A percentile compares a stretch with the other conserved stretches of the same genome.
Evolutionary conservation across 1,140 invertebrate species (phyloP).

Genomic region (Conopomorpha cramerella): DNA sequence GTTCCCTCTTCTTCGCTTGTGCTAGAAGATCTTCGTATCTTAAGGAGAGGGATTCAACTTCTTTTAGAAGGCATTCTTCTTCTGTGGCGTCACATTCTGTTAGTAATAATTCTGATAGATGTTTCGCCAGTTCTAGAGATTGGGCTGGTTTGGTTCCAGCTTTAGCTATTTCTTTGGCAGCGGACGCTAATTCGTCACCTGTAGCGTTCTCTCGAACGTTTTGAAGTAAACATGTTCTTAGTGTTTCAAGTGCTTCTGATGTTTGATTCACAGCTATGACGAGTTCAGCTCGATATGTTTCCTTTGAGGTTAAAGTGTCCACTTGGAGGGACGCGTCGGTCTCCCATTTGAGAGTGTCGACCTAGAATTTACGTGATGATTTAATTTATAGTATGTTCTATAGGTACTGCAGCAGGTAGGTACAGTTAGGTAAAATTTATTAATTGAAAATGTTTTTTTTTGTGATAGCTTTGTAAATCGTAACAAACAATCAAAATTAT

Average conservation of each 20-base stretch:
- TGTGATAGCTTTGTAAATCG: too few species aligned
- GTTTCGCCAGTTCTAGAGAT: slow-evolving; percentile 71
- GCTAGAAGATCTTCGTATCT: slow-evolving; percentile 72
- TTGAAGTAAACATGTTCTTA: slow-evolving; percentile 22
- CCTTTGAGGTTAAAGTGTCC: slow-evolving; percentile 79
- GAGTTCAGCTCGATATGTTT: slow-evolving; percentile 77
- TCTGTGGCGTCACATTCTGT: slow-evolving; percentile 72
- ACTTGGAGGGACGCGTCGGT: slow-evolving; percentile 78
- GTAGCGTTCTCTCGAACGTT: slow-evolving; percentile 31
- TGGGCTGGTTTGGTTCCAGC: slow-evolving; percentile 42
- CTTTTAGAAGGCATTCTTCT: slow-evolving; percentile 67
- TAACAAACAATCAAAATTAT: too few species aligned
- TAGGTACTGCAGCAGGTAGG: too few species aligned
- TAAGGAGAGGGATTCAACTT: slow-evolving; percentile 68
- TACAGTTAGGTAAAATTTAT: too few species aligned
- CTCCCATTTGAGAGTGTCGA: slow-evolving; percentile 76
- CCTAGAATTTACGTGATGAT: too few species aligned
- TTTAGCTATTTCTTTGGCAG: slow-evolving; percentile 47
- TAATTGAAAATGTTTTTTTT: too few species aligned
- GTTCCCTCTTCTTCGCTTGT: slow-evolving; percentile 74
- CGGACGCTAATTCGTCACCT: slow-evolving; percentile 38
- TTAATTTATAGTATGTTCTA: too few species aligned
- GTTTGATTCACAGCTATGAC: slow-evolving; percentile 64
- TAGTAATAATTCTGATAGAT: slow-evolving; percentile 74
- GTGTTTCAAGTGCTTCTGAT: slow-evolving; percentile 31